Percentiles rank a stretch among this genome's conserved stretches.
Conservation (phyloP, 2,888 invertebrate genomes). For the Pogonocherus hispidulus region DNA sequence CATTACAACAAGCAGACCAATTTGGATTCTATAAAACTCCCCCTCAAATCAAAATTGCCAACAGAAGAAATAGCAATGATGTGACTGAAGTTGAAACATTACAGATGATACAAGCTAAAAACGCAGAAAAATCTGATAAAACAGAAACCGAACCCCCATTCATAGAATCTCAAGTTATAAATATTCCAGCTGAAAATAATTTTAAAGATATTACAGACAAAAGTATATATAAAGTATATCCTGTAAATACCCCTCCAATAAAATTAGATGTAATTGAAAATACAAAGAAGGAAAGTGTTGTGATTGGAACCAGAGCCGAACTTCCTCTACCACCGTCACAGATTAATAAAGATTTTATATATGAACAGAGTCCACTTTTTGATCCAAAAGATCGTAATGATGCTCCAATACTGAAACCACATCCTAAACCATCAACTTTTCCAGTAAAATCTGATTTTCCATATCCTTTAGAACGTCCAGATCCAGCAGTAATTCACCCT, state of each 20-base stretch:
- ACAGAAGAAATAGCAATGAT: constrained; percentile 67
- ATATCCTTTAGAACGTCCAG: constrained; percentile 75
- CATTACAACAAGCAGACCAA: constrained; percentile 54
- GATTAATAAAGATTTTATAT: constrained; percentile 61
- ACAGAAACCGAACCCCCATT: constrained; percentile 51
- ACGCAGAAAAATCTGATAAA: constrained; percentile 63
- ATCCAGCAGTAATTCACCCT: constrained; percentile 66
- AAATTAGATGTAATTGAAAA: constrained; percentile 68
- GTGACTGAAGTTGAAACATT: constrained; percentile 75
- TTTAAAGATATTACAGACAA: constrained; percentile 62
- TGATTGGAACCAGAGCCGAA: constrained; percentile 72
- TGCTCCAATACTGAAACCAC: constrained; percentile 67
- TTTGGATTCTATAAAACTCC: constrained; percentile 62
- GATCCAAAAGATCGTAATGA: constrained; percentile 66
- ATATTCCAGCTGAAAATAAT: constrained; percentile 44
- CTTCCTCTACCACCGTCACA: constrained; percentile 66
- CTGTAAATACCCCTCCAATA: constrained; percentile 71
- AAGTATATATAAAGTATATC: constrained; percentile 72
- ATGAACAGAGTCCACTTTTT: constrained; percentile 69
- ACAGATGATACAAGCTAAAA: constrained; percentile 78
- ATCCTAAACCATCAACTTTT: constrained; percentile 60
- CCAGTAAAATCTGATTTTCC: constrained; percentile 75
- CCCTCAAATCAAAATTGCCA: constrained; percentile 68
- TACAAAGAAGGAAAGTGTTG: constrained; percentile 71
- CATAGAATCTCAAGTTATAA: constrained; percentile 34